Conservation (phyloP, 30 jellyfish, hydroid and myxozoan genomes). For the Chrysaora quinquecirrha region DNA sequence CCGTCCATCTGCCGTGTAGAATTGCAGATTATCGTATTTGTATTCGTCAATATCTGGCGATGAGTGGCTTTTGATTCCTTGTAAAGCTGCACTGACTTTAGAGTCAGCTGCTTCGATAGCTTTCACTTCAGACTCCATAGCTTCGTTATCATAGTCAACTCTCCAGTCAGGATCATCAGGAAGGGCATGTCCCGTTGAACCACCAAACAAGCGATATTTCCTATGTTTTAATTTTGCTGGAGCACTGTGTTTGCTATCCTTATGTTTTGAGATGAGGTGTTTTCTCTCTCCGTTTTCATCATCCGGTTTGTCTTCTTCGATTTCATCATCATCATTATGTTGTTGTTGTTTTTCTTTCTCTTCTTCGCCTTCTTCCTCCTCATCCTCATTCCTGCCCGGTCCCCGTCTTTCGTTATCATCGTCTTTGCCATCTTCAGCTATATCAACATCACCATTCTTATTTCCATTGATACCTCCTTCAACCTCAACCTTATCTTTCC, state of each 20-base stretch:
- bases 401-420: neutral
- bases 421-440: conserved; percentile 15
- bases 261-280: conserved; percentile 4
- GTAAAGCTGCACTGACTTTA: conserved; percentile 30
- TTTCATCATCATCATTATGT: conserved; percentile 21
- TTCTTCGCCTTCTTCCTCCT: conserved; percentile 21
- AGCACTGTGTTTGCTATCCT: neutral
- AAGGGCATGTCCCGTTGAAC: conserved; percentile 32
- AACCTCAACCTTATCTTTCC: conserved; percentile 45
- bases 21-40: conserved; percentile 39
- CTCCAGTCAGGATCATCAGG: conserved; percentile 69
- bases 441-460: neutral
- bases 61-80: conserved; percentile 7
- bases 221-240: neutral
- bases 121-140: conserved; percentile 65
- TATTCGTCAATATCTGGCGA: conserved; percentile 36
- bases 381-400: conserved; percentile 3
- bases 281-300: conserved; percentile 46
- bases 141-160: conserved; percentile 61
- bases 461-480: neutral
- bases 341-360: too few relatives aligned
- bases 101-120: conserved; percentile 53
- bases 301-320: conserved; percentile 28
- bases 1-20: neutral
- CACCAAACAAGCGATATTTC: conserved; percentile 40